Percentiles rank a stretch among this genome's conserved stretches.
These are phyloP conservation scores for Phthorimaea operculella DNA, from an alignment of 1,140 invertebrate species.

Conservation along the genomic window DNA sequence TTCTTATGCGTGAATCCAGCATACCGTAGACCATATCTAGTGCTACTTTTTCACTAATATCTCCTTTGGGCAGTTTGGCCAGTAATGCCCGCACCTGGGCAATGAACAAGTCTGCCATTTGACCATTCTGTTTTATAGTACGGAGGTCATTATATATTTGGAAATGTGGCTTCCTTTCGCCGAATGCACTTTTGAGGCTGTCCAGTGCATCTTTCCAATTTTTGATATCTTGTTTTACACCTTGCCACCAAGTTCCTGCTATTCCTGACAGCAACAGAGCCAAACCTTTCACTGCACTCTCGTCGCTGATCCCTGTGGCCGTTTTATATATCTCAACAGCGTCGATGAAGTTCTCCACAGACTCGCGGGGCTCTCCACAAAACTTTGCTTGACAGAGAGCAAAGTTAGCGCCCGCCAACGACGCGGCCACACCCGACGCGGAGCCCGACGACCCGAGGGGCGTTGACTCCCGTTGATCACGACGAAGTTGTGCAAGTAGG, in stretches of 20 bases:
- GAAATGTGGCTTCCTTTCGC: background rate
- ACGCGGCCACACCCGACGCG: background rate
- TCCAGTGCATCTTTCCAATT: background rate
- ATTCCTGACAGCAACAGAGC: constrained; percentile 14
- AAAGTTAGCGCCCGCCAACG: background rate
- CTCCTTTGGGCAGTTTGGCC: background rate
- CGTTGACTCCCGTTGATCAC: background rate
- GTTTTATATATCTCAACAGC: constrained; percentile 14
- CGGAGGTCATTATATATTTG: background rate
- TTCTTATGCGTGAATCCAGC: background rate
- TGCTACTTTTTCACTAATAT: background rate
- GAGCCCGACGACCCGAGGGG: background rate
- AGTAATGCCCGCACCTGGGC: background rate
- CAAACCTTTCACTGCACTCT: constrained; percentile 19
- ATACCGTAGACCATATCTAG: background rate
- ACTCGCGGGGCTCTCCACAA: background rate
- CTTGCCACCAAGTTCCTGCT: background rate
- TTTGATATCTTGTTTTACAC: background rate
- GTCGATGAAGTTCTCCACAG: constrained; percentile 4
- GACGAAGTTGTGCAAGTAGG: background rate
- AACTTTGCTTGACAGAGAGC: background rate
- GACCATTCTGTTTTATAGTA: background rate
- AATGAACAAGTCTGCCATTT: background rate
- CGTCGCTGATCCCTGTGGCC: constrained; percentile 15
- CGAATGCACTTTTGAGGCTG: background rate